Evolutionary conservation across 2,113 vertebrate species (phyloP), one percentile per base, ranked within the genome.

Genomic region (Lamprologus lemairii): DNA sequence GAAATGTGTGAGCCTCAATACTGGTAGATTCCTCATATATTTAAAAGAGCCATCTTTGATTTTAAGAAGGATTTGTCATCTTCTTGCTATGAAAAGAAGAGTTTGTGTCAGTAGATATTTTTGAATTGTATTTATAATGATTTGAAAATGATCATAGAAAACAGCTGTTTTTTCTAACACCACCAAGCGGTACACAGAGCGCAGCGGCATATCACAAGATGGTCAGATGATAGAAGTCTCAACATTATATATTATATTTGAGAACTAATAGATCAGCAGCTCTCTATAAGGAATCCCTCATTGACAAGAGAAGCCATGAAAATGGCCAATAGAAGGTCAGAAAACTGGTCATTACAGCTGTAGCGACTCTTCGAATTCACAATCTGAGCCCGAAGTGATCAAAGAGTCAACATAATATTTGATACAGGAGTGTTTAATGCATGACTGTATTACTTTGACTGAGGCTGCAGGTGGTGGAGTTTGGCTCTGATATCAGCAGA

Each of bases 261-360:
- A 42, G 7, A 26, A 9, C 8, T 7, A 42, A 73, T 7, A 73
- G 37, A 26, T 40, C 7, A 16, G 35, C n/a, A 71, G 35, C n/a
- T 71, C 2, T 23, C 1, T 42, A 21, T 42, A 42, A 71, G 2
- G 2, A 42, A 28, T 1, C 1, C 7, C 13, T 58, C 13, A 58
- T 1, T 31, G 14, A 17, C 0, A 31, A 60, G 57, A 33, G 28
- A 60, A 33, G 58, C 9, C 28, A 33, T 1, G 3, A 60, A 60
- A 60, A 60, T 33, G 58, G 65, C 21, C 65, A 7, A 42, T 16
- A 0, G 68, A 9, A 42, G 65, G n/a, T 71, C n/a, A 9, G 37
- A 10, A 2, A 16, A 42, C n/a, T 45, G 2, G 1, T 0, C 37
- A 45, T 16, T 73, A 26, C 37, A 45, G 21, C 0, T 73, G 13